Conservation (phyloP, 2,888 invertebrate genomes). For the Luperina testacea region DNA sequence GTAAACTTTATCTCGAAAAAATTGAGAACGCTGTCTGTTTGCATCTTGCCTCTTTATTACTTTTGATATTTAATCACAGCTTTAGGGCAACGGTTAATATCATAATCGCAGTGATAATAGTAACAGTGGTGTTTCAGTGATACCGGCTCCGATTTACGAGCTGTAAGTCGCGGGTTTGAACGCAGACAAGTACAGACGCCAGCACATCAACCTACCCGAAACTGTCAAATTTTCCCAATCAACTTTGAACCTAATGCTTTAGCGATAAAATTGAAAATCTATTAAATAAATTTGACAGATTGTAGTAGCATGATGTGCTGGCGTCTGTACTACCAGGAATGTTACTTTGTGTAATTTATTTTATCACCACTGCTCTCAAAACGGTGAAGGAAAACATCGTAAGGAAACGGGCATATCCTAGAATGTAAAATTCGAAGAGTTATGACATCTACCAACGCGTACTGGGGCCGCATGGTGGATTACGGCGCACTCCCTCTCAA, state of each 20-base stretch:
- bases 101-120: neutral
- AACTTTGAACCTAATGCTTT: too few relatives aligned
- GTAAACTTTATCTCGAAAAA: slow-evolving; percentile 66
- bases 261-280: too few relatives aligned
- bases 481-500: neutral
- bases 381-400: neutral
- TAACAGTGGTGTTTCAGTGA: neutral
- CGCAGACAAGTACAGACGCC: neutral
- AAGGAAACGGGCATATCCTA: neutral
- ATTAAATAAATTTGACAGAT: too few relatives aligned
- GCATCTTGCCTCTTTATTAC: slow-evolving; percentile 32
- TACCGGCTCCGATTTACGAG: too few relatives aligned
- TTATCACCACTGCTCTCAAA: neutral
- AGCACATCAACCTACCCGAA: too few relatives aligned
- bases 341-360: neutral
- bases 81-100: neutral
- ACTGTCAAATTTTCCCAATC: too few relatives aligned
- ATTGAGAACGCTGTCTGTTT: slow-evolving; percentile 61
- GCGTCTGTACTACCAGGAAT: too few relatives aligned
- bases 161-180: neutral
- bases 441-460: neutral
- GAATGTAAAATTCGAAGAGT: neutral
- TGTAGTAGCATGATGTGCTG: too few relatives aligned
- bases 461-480: neutral
- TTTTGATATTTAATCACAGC: slow-evolving; percentile 18